Base-by-base conservation (phyloP, 2,797 vertebrate species). In the Zenarchopterus dispar region DNA sequence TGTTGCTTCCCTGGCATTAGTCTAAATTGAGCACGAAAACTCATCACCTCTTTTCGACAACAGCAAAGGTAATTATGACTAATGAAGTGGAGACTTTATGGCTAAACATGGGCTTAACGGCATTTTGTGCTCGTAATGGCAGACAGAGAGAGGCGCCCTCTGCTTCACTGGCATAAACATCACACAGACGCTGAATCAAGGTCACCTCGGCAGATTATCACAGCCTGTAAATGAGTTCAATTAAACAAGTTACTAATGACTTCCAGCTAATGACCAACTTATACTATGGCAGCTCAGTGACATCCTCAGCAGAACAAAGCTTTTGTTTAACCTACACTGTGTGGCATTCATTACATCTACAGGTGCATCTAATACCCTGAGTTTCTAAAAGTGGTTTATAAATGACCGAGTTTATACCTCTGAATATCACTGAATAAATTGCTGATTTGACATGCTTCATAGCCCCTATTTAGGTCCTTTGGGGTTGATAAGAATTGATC, bases 161-260 rank as follows among this genome's bases (percentile, higher is more conserved):
- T 72, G 77, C 80, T 80, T 79, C 86, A 70, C 78, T 79, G 79
- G 77, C 83, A 87, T 70, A 85, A 88, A 86, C 88, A 88, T 84
- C 75, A 86, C 64, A 58, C 86, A 88, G 83, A 82, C 59, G 44
- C 67, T 55, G 80, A 88, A 86, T 86, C 87, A 93, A 93, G 91
- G 92, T 93, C 88, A 93, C 89, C 92, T 75, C 82, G 6, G 78
- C 79, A 90, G 89, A 92, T 92, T 90, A 93, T 81, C 80, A 53
- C 66, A 84, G 86, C 64, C 78, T 81, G 86, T 84, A 92, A 92
- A 93, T 92, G 88, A 91, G 77, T 91, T 91, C 87, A 89, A 91
- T 92, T 92, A 92, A 91, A 86, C 85, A 88, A 87, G 84, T 84
- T 79, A 85, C 82, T 93, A 91, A 92, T 89, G 88, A 89, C 77